phyloP scores from a whole-genome alignment of 35 echinoderm and acorn worm species.

The Lytechinus pictus region DNA sequence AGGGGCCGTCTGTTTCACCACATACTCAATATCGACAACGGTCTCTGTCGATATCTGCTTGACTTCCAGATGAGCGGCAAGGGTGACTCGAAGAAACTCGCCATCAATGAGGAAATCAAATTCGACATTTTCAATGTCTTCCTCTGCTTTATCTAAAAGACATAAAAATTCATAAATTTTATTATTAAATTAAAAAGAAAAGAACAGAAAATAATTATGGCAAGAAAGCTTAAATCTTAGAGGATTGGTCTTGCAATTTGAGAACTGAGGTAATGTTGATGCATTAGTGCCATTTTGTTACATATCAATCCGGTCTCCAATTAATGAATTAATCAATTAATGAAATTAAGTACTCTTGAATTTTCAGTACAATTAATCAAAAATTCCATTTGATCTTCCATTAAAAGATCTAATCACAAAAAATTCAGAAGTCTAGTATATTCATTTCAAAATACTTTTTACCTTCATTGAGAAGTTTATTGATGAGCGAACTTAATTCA shows the following conservation, averaged over 20 bases:
- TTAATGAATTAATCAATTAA: no score
- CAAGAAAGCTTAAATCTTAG: not conserved
- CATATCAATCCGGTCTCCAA: not conserved
- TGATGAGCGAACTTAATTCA: constrained; percentile 93
- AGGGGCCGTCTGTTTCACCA: constrained; percentile 87
- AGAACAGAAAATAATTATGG: not conserved
- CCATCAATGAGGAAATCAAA: constrained; percentile 99
- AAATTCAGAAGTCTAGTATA: no score
- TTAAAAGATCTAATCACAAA: no score
- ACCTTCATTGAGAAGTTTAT: constrained; percentile 92
- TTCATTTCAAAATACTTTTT: not conserved
- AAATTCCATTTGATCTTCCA: no score
- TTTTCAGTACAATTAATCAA: no score
- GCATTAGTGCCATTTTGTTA: not conserved
- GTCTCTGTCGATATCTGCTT: constrained; percentile 82
- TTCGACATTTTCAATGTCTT: constrained; percentile 64
- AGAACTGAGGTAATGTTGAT: not conserved
- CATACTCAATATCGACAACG: constrained; percentile 94
- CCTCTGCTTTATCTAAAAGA: constrained; percentile 64
- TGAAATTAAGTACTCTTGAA: no score
- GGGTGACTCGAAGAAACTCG: constrained; percentile 86
- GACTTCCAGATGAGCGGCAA: constrained; percentile 84
- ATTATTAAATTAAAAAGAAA: not conserved
- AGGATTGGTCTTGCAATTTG: not conserved
- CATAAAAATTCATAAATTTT: not conserved